Evolutionary conservation across 2,113 vertebrate genomes (phyloP).

Genomic region (Pollimyrus isidori): DNA sequence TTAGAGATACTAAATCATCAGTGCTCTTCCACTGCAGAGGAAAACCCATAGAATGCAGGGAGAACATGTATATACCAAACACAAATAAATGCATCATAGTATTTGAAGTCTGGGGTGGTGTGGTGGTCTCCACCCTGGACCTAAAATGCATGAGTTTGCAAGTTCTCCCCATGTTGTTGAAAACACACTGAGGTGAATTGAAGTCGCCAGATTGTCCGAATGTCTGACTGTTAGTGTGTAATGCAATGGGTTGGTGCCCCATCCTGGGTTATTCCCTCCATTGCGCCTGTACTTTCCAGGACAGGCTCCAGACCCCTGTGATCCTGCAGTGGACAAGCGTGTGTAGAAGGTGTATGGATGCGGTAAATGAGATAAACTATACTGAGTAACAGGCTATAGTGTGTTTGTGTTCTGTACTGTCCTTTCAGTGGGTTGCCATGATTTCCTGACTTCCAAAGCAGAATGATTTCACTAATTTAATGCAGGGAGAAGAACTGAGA

Average conservation of each 20-base stretch:
- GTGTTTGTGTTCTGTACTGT: neutral
- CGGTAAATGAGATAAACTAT: neutral
- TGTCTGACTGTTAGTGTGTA: neutral
- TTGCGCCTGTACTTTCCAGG: neutral
- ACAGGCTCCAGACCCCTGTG: neutral
- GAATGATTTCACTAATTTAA: too few relatives aligned
- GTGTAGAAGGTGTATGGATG: neutral
- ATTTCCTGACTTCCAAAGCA: too few relatives aligned
- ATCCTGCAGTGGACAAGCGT: neutral
- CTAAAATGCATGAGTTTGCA: neutral
- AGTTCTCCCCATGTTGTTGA: neutral
- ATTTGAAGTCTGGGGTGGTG: too few relatives aligned
- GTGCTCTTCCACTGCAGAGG: too few relatives aligned
- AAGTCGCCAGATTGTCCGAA: neutral
- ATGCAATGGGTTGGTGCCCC: neutral
- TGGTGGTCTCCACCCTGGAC: neutral
- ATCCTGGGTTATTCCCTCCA: neutral
- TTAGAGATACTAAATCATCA: too few relatives aligned
- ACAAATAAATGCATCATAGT: too few relatives aligned
- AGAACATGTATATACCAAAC: too few relatives aligned
- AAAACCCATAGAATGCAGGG: too few relatives aligned
- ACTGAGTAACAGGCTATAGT: neutral
- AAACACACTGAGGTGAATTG: neutral
- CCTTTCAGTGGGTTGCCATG: neutral
- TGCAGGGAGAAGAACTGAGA: too few relatives aligned